These are phyloP conservation scores for Pheosia tremula DNA, from an alignment of 2,888 invertebrate genomes.

Conservation along the genomic window DNA sequence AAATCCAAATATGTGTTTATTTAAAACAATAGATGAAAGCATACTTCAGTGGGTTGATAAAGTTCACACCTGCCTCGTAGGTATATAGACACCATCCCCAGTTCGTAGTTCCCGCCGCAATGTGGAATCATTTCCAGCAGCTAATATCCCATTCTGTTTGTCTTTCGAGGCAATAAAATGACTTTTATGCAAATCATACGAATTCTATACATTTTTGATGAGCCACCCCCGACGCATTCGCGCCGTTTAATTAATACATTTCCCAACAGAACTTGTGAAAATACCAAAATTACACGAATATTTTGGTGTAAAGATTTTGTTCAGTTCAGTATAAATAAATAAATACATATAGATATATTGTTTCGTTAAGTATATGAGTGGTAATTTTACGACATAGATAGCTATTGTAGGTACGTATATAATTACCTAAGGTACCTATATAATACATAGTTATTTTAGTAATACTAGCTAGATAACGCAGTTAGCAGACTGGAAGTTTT, in stretches of 20 bases:
- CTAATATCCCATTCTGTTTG: slow-evolving; percentile 83
- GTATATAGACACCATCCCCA: slow-evolving; percentile 17
- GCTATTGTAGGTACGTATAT: no score
- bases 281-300: slow-evolving; percentile 23
- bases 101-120: slow-evolving; percentile 53
- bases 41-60: slow-evolving; percentile 22
- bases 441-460: no score
- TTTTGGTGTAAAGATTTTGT: slow-evolving; percentile 7
- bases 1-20: slow-evolving; percentile 18
- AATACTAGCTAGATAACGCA: no score
- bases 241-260: slow-evolving; percentile 80
- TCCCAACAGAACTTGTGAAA: slow-evolving; percentile 73
- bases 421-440: no score
- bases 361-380: no score
- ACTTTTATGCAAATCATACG: slow-evolving; percentile 84
- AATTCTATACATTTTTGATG: slow-evolving; percentile 85
- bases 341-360: slow-evolving; percentile 4
- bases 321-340: not conserved
- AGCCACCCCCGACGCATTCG: slow-evolving; percentile 71
- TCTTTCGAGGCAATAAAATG: slow-evolving; percentile 84
- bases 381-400: no score
- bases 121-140: slow-evolving; percentile 74
- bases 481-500: no score
- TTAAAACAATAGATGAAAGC: slow-evolving; percentile 10
- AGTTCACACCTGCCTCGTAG: slow-evolving; percentile 15